A percentile compares a stretch with the other conserved stretches of the same genome.
Evolutionary conservation across 2,797 vertebrate species (phyloP).

Genomic region (Melanotaenia nigrans): DNA sequence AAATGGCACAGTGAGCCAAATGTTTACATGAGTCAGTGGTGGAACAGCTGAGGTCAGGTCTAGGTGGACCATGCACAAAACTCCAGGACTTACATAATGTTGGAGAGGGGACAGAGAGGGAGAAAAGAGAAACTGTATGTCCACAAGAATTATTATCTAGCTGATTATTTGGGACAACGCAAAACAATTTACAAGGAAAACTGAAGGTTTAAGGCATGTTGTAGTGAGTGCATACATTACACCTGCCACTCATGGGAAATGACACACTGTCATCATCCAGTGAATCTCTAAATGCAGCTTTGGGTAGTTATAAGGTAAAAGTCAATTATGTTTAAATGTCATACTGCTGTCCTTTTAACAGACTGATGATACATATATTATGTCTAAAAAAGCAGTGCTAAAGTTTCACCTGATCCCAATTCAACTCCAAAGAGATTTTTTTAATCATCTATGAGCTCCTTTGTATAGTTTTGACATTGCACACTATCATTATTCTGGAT

Average conservation of each 20-base stretch:
- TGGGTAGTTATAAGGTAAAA: background rate
- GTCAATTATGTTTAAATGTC: background rate
- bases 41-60: conserved; percentile 69
- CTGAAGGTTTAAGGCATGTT: background rate
- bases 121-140: background rate
- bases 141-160: background rate
- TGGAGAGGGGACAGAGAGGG: background rate
- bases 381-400: background rate
- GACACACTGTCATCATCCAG: background rate
- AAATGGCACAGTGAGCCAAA: conserved; percentile 27
- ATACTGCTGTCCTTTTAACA: background rate
- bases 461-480: background rate
- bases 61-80: conserved; percentile 43
- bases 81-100: conserved; percentile 42
- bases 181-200: background rate
- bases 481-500: conserved; percentile 4
- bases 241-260: background rate
- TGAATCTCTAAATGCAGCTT: background rate
- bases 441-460: background rate
- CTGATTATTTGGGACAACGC: background rate
- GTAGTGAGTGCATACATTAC: background rate
- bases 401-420: too few species aligned
- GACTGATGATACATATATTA: background rate
- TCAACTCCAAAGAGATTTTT: background rate
- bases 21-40: conserved; percentile 59